Evolutionary conservation across 2,113 vertebrate genomes (phyloP).

Genomic region (Tenebrosternarchus preto): DNA sequence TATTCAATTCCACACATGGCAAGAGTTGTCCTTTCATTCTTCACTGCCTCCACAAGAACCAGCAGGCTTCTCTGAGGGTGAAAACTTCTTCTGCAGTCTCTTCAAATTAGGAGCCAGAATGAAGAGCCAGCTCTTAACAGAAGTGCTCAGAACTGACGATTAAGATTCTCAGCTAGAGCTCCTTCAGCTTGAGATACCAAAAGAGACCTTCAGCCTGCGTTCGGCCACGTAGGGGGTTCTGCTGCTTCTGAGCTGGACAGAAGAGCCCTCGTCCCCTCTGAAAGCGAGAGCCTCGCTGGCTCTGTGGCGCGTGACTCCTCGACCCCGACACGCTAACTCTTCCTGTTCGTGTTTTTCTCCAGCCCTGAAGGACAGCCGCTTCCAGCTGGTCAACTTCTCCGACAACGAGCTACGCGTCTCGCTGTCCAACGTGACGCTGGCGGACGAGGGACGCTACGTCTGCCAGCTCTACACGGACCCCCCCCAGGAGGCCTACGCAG

Average conservation of each 20-base stretch:
- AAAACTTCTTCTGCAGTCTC: slow-evolving; percentile 61
- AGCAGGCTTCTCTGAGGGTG: slow-evolving; percentile 63
- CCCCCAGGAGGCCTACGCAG: slow-evolving; percentile 94
- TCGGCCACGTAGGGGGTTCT: slow-evolving; percentile 64
- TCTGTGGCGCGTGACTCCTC: too few relatives aligned
- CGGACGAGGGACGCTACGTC: slow-evolving; percentile 94
- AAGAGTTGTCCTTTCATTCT: slow-evolving; percentile 61
- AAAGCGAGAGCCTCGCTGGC: not conserved
- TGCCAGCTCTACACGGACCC: slow-evolving; percentile 99
- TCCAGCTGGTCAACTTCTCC: slow-evolving; percentile 99
- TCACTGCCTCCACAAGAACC: slow-evolving; percentile 45
- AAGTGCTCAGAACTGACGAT: slow-evolving; percentile 68
- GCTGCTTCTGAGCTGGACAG: slow-evolving; percentile 4
- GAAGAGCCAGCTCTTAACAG: slow-evolving; percentile 64
- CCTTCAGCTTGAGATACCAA: too few relatives aligned
- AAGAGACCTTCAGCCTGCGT: too few relatives aligned
- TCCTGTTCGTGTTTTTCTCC: slow-evolving; percentile 63
- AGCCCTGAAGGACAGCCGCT: slow-evolving; percentile 98
- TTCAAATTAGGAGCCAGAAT: slow-evolving; percentile 60
- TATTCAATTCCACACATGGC: slow-evolving; percentile 36
- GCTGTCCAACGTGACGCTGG: slow-evolving; percentile 96
- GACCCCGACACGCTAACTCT: too few relatives aligned
- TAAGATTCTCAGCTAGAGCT: slow-evolving; percentile 60
- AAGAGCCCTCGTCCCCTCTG: not conserved
- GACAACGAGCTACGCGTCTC: slow-evolving; percentile 97